phyloP scores from a whole-genome alignment of 2,113 vertebrate species.

The Phycodurus eques region DNA sequence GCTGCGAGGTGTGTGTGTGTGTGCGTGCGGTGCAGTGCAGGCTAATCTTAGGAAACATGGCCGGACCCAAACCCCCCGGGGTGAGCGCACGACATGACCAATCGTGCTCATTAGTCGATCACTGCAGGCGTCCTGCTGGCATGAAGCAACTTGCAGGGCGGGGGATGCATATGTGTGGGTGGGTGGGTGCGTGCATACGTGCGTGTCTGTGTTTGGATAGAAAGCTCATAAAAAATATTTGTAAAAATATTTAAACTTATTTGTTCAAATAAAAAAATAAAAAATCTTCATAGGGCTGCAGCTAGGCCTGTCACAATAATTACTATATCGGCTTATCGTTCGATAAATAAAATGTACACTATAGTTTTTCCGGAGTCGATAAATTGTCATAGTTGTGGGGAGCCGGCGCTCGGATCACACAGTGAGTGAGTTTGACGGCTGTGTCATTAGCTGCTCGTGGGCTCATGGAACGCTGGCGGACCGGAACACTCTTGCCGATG shows the following conservation, averaged over 20 bases:
- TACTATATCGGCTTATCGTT: too few species aligned
- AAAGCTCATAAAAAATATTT: not conserved
- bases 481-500: too few species aligned
- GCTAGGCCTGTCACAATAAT: not conserved
- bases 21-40: conserved; percentile 33
- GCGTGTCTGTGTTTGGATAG: not conserved
- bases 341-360: too few species aligned
- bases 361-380: too few species aligned
- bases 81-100: conserved; percentile 49
- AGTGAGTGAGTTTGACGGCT: too few species aligned
- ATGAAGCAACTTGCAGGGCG: conserved; percentile 10
- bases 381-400: too few species aligned
- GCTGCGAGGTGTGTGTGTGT: conserved; percentile 32
- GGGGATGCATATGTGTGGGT: not conserved
- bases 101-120: conserved; percentile 51
- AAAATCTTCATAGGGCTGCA: not conserved
- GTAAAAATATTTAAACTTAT: not conserved
- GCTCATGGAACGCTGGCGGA: too few species aligned
- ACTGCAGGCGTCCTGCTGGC: conserved; percentile 31
- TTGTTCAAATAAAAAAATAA: not conserved
- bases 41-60: conserved; percentile 67
- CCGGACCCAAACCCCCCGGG: conserved; percentile 38
- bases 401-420: too few species aligned
- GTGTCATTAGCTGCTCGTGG: too few species aligned
- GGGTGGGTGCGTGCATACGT: not conserved